Conservation (phyloP, 1,140 invertebrate genomes). For the Monomorium pharaonis region DNA sequence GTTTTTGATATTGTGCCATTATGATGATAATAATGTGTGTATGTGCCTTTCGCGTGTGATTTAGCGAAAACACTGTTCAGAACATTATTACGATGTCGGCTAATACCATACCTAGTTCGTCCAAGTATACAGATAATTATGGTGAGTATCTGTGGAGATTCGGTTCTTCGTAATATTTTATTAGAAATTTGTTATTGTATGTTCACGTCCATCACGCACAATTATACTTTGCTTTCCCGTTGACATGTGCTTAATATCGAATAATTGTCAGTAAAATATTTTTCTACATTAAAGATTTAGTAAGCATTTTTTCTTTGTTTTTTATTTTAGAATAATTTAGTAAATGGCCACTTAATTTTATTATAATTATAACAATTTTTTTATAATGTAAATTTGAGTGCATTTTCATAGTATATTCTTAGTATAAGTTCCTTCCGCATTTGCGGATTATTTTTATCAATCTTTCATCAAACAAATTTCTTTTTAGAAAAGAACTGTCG, state of each 20-base stretch:
- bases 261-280: background rate
- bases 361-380: background rate
- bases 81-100: conserved; percentile 74
- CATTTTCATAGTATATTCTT: background rate
- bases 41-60: conserved; percentile 27
- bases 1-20: conserved; percentile 55
- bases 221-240: background rate
- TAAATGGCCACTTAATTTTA: background rate
- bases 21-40: conserved; percentile 59
- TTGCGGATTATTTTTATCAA: background rate
- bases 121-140: conserved; percentile 77
- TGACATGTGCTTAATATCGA: background rate
- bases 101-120: conserved; percentile 72
- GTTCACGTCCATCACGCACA: background rate
- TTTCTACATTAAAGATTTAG: background rate
- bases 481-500: background rate
- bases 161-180: background rate
- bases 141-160: conserved; percentile 53
- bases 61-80: conserved; percentile 56
- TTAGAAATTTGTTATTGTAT: background rate
- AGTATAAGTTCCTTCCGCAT: background rate
- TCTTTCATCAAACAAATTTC: background rate
- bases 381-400: background rate
- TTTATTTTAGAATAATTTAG: background rate
- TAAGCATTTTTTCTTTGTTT: background rate